phyloP scores from a whole-genome alignment of 2,113 vertebrate species.

The Heliornis fulica region DNA sequence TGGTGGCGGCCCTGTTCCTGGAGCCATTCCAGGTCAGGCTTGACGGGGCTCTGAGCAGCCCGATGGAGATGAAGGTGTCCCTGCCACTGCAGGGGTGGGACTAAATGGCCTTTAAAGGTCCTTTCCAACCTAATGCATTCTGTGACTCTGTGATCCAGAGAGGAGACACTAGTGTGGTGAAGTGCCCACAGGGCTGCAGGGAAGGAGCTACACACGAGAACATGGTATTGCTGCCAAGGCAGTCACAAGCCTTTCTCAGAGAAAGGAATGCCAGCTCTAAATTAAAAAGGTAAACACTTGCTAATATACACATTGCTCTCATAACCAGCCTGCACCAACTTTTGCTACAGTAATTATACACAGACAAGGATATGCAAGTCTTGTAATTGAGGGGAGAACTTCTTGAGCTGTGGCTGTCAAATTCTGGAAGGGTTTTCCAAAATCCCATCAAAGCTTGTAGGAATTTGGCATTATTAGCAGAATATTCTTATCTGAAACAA shows the following conservation, averaged over 20 bases:
- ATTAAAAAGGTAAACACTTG: neutral
- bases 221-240: neutral
- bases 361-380: neutral
- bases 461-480: neutral
- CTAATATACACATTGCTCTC: neutral
- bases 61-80: too few species aligned
- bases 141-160: too few species aligned
- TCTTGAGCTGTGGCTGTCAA: neutral
- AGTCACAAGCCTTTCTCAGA: neutral
- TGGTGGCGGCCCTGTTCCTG: too few species aligned
- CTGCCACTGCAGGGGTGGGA: too few species aligned
- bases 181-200: accelerated
- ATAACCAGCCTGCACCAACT: neutral
- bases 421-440: neutral
- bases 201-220: neutral
- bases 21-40: too few species aligned
- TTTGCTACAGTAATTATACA: neutral
- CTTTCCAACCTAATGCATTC: too few species aligned
- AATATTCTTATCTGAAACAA: neutral
- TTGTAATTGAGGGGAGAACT: neutral
- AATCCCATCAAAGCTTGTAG: neutral
- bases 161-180: too few species aligned
- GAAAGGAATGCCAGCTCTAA: neutral
- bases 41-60: too few species aligned
- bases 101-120: too few species aligned